Evolutionary conservation across 92 coral and sea anemone genomes (phyloP), one percentile per base, ranked within the genome.

Genomic region (Micromussa lordhowensis): DNA sequence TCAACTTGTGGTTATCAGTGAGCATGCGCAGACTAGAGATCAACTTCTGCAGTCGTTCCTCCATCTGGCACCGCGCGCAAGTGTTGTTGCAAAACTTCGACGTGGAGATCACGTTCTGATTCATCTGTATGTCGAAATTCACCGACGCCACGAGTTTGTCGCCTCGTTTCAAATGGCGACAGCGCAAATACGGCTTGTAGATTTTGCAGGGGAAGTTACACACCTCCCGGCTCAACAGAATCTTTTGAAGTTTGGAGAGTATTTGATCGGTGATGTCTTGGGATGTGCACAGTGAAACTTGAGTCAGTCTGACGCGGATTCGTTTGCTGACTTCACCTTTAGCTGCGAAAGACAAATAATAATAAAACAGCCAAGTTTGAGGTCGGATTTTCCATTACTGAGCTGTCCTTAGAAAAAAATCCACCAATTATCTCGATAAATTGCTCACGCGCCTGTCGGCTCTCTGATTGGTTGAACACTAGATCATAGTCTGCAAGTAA

Each of bases 121-220:
- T 92, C 68, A 98, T 72, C 88, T 93, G 87, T 17, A 98, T 89
- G 40, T 94, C 95, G 55, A 98, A 94, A 78, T 71, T 90, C 22
- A 78, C 83, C 7, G 90, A 87, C 64, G 90, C 93, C 21, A 89
- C 94, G 12, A 91, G 90, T 30, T 49, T 88, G 66, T 26, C 78
- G 49, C 3, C 57, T 36, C 5, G 44, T 68, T 85, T 89, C 76
- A 76, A 69, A 9, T 82, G 28, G 15, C 94, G 91, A 76, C 99
- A 98, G 58, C 88, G 90, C 24, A 94, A 78, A 11, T 88, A 80
- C 24, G 86, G 77, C 18, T 89, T 94, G 69, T 85, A 76, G 68
- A 96, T 92, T 72, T 83, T 91, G 86, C 99, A 98, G 5, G 99
- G 99, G 75, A 95, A 84, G 16, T 91, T 91, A 63, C 95, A 96